Base-by-base conservation (phyloP, 2,888 invertebrate species). In the Eupithecia tripunctaria region DNA sequence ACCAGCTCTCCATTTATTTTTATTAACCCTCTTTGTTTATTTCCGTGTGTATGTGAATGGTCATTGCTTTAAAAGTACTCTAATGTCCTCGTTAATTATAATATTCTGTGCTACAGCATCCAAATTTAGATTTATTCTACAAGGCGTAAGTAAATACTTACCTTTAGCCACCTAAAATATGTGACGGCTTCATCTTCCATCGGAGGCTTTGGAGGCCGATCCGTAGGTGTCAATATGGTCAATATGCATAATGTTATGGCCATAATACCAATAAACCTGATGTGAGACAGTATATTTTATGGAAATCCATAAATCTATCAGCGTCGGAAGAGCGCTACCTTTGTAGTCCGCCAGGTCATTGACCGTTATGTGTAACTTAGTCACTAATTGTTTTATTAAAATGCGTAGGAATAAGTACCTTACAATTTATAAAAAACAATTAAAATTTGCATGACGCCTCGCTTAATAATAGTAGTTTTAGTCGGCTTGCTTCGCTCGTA, bases 241-340 rank as follows among this genome's bases (percentile, higher is more conserved):
- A 80, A 84, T 88, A 84, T 83, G 79, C 86, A 88, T 89, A 88
- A 88, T 88, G 83, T 85, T 86, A 88, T 85, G 84, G 78, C 75
- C 68, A 60, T 67, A 62, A 65, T 63, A 67, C 12, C 15, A 64
- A 64, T 64, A 64, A 36, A 64, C 36, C 38, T 67, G 67, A 70
- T 29, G 56, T 71, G 73, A 75, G 10, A 70, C 65, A 66, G 56
- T 67, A 73, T 73, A 66, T 62, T 69, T 68, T 72, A 70, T 68
- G 64, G 38, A 60, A 68, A 65, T 60, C 73, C 41, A 74, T 74
- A 74, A 74, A 74, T 74, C 70, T 68, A 43, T 71, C 73, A 43
- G 65, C 64, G 29, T 74, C 27, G 36, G 63, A 56, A 67, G 38
- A 74, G 70, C 73, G 70, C 68, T 59, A 68, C 43, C 59, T 72